Conservation (phyloP, 2,113 vertebrate genomes). For the Apodemus speciosus region DNA sequence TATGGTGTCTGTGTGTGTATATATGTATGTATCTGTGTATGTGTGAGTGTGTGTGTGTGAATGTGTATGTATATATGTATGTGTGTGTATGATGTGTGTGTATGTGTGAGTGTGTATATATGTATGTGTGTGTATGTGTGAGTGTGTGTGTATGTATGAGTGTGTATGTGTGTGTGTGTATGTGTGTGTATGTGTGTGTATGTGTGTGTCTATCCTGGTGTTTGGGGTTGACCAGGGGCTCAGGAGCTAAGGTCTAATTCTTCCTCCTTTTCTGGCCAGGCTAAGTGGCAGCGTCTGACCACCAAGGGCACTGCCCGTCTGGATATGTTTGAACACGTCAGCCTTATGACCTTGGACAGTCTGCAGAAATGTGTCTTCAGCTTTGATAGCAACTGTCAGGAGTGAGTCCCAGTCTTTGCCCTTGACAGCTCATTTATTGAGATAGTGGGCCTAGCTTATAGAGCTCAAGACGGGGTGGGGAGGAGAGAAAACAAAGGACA, state of each 20-base stretch:
- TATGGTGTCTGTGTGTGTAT: no score
- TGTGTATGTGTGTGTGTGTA: not conserved
- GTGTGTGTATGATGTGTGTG: no score
- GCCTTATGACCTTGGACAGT: not conserved
- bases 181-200: no score
- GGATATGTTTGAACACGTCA: slow-evolving; percentile 20
- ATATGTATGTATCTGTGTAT: no score
- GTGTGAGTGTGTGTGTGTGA: no score
- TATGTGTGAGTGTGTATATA: no score
- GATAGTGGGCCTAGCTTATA: not conserved
- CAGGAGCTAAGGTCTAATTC: not conserved
- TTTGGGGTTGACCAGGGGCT: not conserved
- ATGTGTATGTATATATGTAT: no score
- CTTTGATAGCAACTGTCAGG: slow-evolving; percentile 90
- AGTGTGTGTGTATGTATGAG: not conserved
- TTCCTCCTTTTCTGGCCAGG: slow-evolving; percentile 76
- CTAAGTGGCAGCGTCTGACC: slow-evolving; percentile 86
- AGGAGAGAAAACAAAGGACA: not conserved
- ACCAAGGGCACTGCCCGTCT: slow-evolving; percentile 9
- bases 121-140: not conserved
- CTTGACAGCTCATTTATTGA: not conserved
- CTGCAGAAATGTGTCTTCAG: slow-evolving; percentile 89
- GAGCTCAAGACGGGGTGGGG: not conserved
- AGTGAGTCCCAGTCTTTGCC: slow-evolving; percentile 83
- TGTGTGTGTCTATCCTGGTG: not conserved